Conservation (phyloP, 2,888 invertebrate genomes). For the Aspidiotus destructor region DNA sequence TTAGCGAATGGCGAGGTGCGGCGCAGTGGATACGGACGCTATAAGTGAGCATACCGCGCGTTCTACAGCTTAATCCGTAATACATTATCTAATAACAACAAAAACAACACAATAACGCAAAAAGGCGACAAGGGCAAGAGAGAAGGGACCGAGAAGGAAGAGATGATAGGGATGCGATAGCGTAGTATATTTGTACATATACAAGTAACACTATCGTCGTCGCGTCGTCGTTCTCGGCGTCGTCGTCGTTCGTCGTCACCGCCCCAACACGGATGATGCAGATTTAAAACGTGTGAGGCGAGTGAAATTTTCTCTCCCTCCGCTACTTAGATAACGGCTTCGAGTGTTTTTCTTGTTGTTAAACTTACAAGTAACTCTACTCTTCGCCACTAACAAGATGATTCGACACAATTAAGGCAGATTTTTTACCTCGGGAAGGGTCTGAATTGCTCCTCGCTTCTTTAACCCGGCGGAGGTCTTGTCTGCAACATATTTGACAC, state of each 20-base stretch:
- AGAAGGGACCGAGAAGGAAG: not conserved
- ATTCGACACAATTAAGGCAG: constrained; percentile 30
- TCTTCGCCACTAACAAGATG: constrained; percentile 24
- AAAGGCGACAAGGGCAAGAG: not conserved
- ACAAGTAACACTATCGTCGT: constrained; percentile 27
- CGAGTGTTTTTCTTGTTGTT: constrained; percentile 32
- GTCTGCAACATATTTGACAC: constrained; percentile 15
- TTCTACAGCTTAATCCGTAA: constrained; percentile 33
- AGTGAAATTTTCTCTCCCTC: constrained; percentile 19
- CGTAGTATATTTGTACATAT: constrained; percentile 28
- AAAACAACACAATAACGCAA: constrained; percentile 17
- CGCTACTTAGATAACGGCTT: constrained; percentile 12
- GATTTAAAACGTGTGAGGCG: constrained; percentile 27
- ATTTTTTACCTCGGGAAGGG: constrained; percentile 1
- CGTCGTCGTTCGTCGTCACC: constrained; percentile 25
- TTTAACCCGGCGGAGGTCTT: not conserved
- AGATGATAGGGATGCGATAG: constrained; percentile 30
- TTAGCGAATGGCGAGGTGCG: not conserved
- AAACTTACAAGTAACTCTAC: constrained; percentile 28
- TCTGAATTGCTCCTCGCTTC: not conserved
- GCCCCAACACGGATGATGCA: constrained; percentile 23
- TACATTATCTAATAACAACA: constrained; percentile 33
- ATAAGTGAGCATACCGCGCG: constrained; percentile 7
- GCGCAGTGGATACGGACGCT: not conserved
- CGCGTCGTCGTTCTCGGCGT: constrained; percentile 16